phyloP scores from a whole-genome alignment of 2,888 invertebrate genomes.

The Patella ulyssiponensis region DNA sequence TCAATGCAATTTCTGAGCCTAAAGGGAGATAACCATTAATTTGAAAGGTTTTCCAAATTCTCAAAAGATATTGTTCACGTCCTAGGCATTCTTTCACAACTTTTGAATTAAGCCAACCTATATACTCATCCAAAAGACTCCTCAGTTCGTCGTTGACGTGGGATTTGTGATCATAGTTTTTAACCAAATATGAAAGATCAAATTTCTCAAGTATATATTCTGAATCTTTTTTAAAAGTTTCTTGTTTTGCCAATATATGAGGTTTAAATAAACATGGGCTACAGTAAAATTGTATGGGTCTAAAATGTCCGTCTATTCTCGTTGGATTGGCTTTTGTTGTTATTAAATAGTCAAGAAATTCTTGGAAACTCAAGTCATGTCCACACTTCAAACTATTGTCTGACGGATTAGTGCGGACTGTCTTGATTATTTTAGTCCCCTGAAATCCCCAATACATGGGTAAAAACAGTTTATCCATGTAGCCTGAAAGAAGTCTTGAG shows the following conservation, averaged over 20 bases:
- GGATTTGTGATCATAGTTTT: conserved; percentile 14
- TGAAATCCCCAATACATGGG: conserved; percentile 52
- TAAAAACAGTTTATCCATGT: conserved; percentile 52
- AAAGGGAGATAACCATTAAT: conserved; percentile 48
- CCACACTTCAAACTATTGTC: conserved; percentile 39
- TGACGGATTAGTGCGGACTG: conserved; percentile 20
- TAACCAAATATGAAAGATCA: conserved; percentile 27
- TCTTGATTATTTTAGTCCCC: conserved; percentile 33
- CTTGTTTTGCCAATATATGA: conserved; percentile 43
- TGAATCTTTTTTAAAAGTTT: conserved; percentile 44
- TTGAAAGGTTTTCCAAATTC: conserved; percentile 47
- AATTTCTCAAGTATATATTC: conserved; percentile 37
- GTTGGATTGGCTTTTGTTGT: conserved; percentile 9
- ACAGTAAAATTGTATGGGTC: conserved; percentile 47
- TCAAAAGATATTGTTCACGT: conserved; percentile 24
- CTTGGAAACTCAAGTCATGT: conserved; percentile 50
- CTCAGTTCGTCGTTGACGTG: conserved; percentile 36
- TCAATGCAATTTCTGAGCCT: background rate
- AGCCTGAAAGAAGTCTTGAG: conserved; percentile 51
- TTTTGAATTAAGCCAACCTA: conserved; percentile 27
- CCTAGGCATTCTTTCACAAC: conserved; percentile 23
- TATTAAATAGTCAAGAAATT: conserved; percentile 45
- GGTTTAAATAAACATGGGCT: conserved; percentile 49
- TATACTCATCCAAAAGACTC: conserved; percentile 38
- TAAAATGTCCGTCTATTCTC: conserved; percentile 49